These are phyloP conservation scores for Pseudopleuronectes americanus DNA, from an alignment of 2,797 vertebrate genomes.

Conservation along the genomic window DNA sequence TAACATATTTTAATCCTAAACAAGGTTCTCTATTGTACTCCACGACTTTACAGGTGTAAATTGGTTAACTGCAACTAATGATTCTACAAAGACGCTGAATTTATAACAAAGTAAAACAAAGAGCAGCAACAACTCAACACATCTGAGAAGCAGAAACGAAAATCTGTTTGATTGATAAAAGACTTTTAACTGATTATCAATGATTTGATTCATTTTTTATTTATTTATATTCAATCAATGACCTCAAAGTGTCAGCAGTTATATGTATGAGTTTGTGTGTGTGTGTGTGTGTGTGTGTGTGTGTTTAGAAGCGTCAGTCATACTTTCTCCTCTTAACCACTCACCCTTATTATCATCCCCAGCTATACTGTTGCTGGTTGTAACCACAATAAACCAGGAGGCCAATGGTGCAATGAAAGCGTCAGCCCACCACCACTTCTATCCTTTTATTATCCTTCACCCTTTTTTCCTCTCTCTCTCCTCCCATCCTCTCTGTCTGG, in stretches of 20 bases:
- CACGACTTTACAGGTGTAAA: no score
- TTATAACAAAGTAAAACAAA: no score
- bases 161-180: no score
- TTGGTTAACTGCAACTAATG: no score
- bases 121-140: no score
- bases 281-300: constrained; percentile 13
- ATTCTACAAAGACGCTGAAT: no score
- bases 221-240: constrained; percentile 14
- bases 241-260: constrained; percentile 8
- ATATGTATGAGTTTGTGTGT: no score
- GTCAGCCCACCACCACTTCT: background rate
- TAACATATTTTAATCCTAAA: no score
- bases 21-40: no score
- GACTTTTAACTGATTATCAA: background rate
- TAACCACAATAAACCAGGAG: constrained; percentile 60
- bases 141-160: no score
- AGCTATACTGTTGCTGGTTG: constrained; percentile 29
- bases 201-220: background rate
- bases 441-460: constrained; percentile 33
- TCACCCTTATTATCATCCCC: constrained; percentile 56
- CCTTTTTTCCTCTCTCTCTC: constrained; percentile 28
- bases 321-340: constrained; percentile 58
- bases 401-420: constrained; percentile 40
- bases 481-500: constrained; percentile 7
- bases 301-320: constrained; percentile 6